phyloP scores from a whole-genome alignment of 2,888 invertebrate genomes.

The Eupsilia transversa region DNA sequence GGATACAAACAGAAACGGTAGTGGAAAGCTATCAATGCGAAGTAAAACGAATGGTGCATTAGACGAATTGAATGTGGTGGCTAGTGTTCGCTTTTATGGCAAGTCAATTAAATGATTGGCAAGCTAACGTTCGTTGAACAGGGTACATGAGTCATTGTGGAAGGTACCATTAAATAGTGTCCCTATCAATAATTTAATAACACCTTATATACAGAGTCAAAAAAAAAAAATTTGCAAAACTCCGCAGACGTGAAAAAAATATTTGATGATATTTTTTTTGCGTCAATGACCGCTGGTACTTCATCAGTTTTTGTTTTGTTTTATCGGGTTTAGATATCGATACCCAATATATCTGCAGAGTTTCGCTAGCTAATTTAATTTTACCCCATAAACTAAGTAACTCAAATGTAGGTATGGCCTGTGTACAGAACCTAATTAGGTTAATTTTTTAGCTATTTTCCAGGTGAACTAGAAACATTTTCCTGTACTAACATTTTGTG shows the following conservation, averaged over 20 bases:
- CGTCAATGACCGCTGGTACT: too few relatives aligned
- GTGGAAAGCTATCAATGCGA: conserved; percentile 44
- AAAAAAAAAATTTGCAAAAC: neutral
- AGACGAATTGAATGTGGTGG: conserved; percentile 59
- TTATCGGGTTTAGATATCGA: too few relatives aligned
- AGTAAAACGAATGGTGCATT: conserved; percentile 61
- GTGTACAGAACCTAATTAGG: neutral
- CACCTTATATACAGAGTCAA: too few relatives aligned
- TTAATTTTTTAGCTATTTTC: neutral
- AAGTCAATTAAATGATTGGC: conserved; percentile 61
- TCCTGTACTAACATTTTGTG: conserved; percentile 1
- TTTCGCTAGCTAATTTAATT: too few relatives aligned
- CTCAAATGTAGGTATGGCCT: neutral
- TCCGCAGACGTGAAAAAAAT: neutral
- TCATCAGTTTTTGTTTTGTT: too few relatives aligned
- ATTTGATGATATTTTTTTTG: too few relatives aligned
- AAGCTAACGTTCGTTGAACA: neutral
- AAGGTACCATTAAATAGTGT: neutral
- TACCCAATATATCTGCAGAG: too few relatives aligned
- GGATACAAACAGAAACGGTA: conserved; percentile 36
- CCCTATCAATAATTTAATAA: neutral
- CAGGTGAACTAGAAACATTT: conserved; percentile 14
- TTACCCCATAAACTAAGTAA: neutral
- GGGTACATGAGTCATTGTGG: neutral
- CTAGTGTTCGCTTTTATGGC: conserved; percentile 48